A percentile compares a stretch with the other conserved stretches of the same genome.
phyloP scores from a whole-genome alignment of 2,797 vertebrate genomes.

The Tenualosa ilisha region DNA sequence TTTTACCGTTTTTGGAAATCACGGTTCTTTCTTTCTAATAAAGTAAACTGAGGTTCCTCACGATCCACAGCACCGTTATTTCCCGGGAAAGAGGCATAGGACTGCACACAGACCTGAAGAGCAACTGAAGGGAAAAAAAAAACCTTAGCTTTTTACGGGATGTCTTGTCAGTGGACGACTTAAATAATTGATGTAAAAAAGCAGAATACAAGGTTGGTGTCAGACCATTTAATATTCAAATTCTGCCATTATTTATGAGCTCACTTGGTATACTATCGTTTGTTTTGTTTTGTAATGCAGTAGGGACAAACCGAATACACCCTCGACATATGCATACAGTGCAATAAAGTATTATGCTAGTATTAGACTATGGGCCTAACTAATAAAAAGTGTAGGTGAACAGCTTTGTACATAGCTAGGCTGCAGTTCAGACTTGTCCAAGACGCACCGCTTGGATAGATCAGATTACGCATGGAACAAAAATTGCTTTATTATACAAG shows the following conservation, averaged over 20 bases:
- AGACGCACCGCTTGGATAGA: too few relatives aligned
- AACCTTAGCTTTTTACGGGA: background rate
- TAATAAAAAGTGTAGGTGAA: background rate
- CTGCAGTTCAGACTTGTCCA: too few relatives aligned
- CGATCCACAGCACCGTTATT: slow-evolving; percentile 21
- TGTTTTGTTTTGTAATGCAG: background rate
- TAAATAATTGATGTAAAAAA: slow-evolving; percentile 69
- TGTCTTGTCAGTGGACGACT: slow-evolving; percentile 31
- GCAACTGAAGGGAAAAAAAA: background rate
- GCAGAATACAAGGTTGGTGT: slow-evolving; percentile 61
- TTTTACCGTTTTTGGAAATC: background rate
- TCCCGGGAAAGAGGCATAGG: background rate
- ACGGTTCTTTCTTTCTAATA: too few relatives aligned
- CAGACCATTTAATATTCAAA: slow-evolving; percentile 55
- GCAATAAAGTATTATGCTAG: background rate
- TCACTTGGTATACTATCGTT: background rate
- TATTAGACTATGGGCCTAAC: too few relatives aligned
- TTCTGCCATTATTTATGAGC: slow-evolving; percentile 34
- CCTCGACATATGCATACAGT: background rate
- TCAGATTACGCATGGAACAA: background rate
- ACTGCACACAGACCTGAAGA: background rate
- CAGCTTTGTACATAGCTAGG: background rate
- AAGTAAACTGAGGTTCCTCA: background rate
- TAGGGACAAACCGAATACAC: background rate
- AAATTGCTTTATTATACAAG: background rate